Conservation (phyloP, 2,113 vertebrate species). For the Herpetotheres cachinnans region DNA sequence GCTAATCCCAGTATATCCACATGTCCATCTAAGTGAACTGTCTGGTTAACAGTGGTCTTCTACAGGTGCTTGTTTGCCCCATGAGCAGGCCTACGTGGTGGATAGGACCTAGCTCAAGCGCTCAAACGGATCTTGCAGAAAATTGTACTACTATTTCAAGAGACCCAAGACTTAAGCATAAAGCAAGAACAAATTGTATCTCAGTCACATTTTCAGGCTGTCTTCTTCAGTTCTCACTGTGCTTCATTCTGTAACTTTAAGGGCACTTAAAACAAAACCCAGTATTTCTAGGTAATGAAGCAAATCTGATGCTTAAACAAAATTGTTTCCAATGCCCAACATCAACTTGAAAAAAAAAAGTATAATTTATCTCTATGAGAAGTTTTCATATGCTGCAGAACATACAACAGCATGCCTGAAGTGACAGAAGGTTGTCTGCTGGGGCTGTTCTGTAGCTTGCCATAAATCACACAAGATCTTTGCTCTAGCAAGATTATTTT, state of each 20-base stretch:
- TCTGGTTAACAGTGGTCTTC: not conserved
- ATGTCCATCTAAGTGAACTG: not conserved
- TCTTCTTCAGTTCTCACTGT: not conserved
- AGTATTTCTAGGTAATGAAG: not conserved
- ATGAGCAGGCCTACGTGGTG: not conserved
- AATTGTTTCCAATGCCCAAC: not conserved
- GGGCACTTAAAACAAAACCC: not conserved
- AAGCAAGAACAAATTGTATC: not conserved
- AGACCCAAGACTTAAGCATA: not conserved
- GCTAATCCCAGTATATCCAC: not conserved
- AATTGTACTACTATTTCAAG: not conserved
- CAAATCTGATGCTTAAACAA: not conserved
- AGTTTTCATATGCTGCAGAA: not conserved
- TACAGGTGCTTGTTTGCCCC: not conserved
- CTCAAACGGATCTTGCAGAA: not conserved
- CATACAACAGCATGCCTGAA: not conserved
- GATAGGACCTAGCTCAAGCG: not conserved
- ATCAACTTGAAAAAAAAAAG: too few relatives aligned
- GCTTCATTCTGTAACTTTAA: not conserved
- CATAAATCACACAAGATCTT: too few relatives aligned
- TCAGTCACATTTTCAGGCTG: not conserved
- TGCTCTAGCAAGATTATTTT: too few relatives aligned
- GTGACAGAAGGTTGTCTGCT: accelerated
- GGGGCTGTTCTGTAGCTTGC: not conserved
- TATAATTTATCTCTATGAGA: not conserved